Evolutionary conservation across 2,113 vertebrate species (phyloP).

Genomic region (Petrocephalus zakoni): DNA sequence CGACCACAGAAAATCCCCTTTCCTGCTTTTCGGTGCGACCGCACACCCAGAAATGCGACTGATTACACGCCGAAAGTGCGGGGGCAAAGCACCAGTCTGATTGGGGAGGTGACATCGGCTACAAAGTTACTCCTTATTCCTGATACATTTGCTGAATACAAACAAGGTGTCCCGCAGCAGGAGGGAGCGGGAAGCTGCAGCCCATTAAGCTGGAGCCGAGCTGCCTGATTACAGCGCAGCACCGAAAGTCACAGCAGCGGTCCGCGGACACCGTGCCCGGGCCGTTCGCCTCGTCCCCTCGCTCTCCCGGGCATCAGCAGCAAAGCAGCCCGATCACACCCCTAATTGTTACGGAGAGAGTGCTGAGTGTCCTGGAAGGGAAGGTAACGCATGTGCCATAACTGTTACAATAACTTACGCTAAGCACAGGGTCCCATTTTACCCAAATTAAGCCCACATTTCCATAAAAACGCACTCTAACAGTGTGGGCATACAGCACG

Average conservation of each 20-base stretch:
- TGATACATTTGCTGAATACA: neutral
- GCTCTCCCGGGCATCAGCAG: neutral
- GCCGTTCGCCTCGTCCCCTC: neutral
- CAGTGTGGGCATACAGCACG: neutral
- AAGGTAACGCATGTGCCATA: neutral
- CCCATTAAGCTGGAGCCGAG: neutral
- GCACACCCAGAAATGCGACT: neutral
- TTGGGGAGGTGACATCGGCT: neutral
- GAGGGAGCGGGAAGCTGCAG: neutral
- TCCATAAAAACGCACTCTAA: neutral
- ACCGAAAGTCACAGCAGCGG: neutral
- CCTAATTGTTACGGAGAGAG: neutral
- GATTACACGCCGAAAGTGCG: neutral
- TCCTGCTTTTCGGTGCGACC: neutral
- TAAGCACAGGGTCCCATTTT: neutral
- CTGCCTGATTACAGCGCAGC: neutral
- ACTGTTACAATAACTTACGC: neutral
- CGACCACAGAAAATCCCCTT: neutral
- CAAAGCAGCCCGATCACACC: neutral
- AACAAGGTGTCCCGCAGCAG: neutral
- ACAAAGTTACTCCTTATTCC: neutral
- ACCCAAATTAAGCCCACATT: neutral
- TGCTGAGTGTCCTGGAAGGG: neutral
- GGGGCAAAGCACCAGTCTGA: neutral
- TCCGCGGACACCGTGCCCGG: too few species aligned